These are phyloP conservation scores for Pteropus rufus DNA, from an alignment of 2,797 vertebrate genomes.

Conservation along the genomic window DNA sequence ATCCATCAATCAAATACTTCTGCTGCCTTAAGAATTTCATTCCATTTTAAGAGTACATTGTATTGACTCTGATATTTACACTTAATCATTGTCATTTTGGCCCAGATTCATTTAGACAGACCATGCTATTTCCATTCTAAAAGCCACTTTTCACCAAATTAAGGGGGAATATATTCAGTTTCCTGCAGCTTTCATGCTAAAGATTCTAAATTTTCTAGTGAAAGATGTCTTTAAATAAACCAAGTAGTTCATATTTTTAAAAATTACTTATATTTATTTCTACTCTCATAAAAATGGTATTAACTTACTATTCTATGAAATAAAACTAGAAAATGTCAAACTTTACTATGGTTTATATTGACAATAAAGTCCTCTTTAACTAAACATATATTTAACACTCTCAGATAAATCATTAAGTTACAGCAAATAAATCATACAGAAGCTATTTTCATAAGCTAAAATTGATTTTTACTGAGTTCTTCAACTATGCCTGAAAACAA, in stretches of 20 bases:
- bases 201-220: not conserved
- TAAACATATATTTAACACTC: not conserved
- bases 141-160: not conserved
- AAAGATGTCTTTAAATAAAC: slow-evolving; percentile 7
- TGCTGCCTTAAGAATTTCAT: not conserved
- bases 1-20: not conserved
- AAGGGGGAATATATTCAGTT: not conserved
- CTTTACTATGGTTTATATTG: not conserved
- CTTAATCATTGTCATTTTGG: not conserved
- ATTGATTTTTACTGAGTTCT: slow-evolving; percentile 5
- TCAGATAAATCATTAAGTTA: not conserved
- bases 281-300: not conserved
- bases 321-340: not conserved
- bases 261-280: not conserved
- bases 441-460: not conserved
- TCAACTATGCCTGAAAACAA: slow-evolving; percentile 43
- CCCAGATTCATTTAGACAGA: not conserved
- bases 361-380: not conserved
- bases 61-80: not conserved
- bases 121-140: not conserved
- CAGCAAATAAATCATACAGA: not conserved
- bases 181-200: not conserved
- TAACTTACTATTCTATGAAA: not conserved
- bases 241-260: not conserved
- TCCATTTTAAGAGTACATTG: not conserved